Evolutionary conservation across 53 echinoderm and acorn worm genomes (phyloP), one percentile per base, ranked within the genome.

Genomic region (Hippasteria phrygiana): DNA sequence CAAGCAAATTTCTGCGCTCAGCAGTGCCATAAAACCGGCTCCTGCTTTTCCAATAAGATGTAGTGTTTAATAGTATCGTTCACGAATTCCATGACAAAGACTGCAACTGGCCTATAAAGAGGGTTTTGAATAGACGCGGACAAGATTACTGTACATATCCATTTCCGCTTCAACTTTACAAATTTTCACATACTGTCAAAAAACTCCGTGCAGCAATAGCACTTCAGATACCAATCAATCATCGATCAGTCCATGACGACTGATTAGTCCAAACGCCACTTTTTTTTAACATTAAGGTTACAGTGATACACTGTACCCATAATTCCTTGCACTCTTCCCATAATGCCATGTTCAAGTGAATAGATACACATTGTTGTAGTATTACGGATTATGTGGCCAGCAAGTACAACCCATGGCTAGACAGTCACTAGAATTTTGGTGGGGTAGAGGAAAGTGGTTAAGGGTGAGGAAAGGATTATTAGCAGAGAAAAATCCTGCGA

Each of bases 251-350:
- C 41, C 5, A 5, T 20, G 33, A 42, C 39, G 22, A 5, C 22
- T 72, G 72, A 42, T 24, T 42, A 72, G 24, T 72, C 72, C 34
- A 5, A 34, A 8, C 29, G 41, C 43, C 38, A 63, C 45, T 14
- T 37, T 22, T 40, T 80, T 62, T 27, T 28, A 24, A 77, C 17
- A 13, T 6, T 17, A 36, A 55, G 43, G 62, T 18, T 20, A 70
- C 84, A 84, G 84, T 84, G 84, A 84, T 70, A 84, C 84, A 84
- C 84, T 84, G 84, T 70, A 63, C 69, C 84, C 84, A 84, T 51
- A 28, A 70, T 84, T 29, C 84, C 48, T 84, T 84, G 84, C 84
- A 84, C 84, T 84, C 84, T 84, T 84, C 84, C 84, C 84, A 84
- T 84, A 69, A 84, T 84, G 84, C 84, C 84, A 84, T 69, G 67